Evolutionary conservation across 2,888 invertebrate species (phyloP).

Genomic region (Tachina fera): DNA sequence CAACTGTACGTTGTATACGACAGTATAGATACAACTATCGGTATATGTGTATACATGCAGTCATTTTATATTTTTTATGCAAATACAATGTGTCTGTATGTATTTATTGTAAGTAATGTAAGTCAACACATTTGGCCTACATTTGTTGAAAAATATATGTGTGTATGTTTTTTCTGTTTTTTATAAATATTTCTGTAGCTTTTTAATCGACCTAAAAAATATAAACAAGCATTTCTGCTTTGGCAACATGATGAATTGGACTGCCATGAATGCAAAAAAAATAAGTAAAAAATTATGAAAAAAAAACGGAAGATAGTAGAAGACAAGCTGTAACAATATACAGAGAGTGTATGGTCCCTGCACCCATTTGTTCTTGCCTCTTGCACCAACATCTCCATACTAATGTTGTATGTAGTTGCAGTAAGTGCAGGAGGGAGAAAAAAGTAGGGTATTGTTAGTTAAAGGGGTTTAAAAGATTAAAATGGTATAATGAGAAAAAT

Average conservation of each 20-base stretch:
- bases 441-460: slow-evolving; percentile 70
- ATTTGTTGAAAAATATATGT: slow-evolving; percentile 50
- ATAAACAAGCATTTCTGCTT: slow-evolving; percentile 69
- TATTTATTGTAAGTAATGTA: slow-evolving; percentile 66
- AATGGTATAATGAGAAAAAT: slow-evolving; percentile 66
- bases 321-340: slow-evolving; percentile 66
- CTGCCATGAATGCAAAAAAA: slow-evolving; percentile 61
- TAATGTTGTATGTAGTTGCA: neutral
- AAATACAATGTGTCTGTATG: slow-evolving; percentile 28
- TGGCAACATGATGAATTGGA: slow-evolving; percentile 72
- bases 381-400: neutral
- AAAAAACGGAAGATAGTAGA: slow-evolving; percentile 18
- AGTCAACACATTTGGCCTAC: slow-evolving; percentile 72
- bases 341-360: slow-evolving; percentile 38
- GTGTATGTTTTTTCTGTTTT: slow-evolving; percentile 32
- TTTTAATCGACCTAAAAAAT: slow-evolving; percentile 71
- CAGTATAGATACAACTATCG: slow-evolving; percentile 12
- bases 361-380: slow-evolving; percentile 19
- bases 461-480: slow-evolving; percentile 72
- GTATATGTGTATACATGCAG: slow-evolving; percentile 32
- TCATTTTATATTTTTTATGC: neutral
- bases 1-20: neutral
- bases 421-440: slow-evolving; percentile 34
- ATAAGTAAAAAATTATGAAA: neutral
- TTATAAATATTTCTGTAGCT: slow-evolving; percentile 40